Base-by-base conservation (phyloP, 2,797 vertebrate genomes). In the Gobionotothen gibberifrons region DNA sequence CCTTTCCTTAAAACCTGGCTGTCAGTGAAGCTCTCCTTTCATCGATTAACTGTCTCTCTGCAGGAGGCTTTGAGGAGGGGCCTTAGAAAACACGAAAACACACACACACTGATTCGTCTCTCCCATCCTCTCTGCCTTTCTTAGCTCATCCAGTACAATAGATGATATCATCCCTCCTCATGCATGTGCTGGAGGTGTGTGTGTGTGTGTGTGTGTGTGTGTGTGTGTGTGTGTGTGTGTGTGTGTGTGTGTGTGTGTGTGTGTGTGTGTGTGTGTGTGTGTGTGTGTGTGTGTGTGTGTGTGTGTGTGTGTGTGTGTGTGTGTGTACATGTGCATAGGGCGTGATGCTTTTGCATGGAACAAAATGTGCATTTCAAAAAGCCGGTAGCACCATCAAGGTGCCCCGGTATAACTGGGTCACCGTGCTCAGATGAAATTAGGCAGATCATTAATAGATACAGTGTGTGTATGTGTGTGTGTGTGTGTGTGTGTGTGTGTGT, bases 41-140 rank as follows among this genome's bases (percentile, higher is more conserved):
- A 94, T 92, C 62, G 93, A 95, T 87, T 83, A 80, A 11, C 87
- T 48, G 88, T 89, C 91, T 32, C 21, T 85, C 87, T 84, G 69
- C 77, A 32, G 83, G 78, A 85, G 77, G 69, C 72, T 77, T 59
- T 72, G 72, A 75, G 72, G 46, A 53, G 19, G 61, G 43, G 71
- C 78, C 74, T 57, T 1, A n/a, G 54, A 58, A 56, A 14, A 49
- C 40, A 75, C n/a, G n/a, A n/a, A n/a, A n/a, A n/a, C 26, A 76
- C 52, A 39, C 32, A 36, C 26, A 26, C 26, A 26, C 26, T 52
- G 47, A 2, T 29, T 74, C 72, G 29, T 66, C 40, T 44, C 59
- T 26, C 42, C 22, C 60, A 40, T 36, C 36, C 15, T 58, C 1
- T 13, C 47, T 53, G 5, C 42, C 57, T 54, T 17, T 44, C 54